phyloP scores from a whole-genome alignment of 2,797 vertebrate genomes.

The Rhinophrynus dorsalis region DNA sequence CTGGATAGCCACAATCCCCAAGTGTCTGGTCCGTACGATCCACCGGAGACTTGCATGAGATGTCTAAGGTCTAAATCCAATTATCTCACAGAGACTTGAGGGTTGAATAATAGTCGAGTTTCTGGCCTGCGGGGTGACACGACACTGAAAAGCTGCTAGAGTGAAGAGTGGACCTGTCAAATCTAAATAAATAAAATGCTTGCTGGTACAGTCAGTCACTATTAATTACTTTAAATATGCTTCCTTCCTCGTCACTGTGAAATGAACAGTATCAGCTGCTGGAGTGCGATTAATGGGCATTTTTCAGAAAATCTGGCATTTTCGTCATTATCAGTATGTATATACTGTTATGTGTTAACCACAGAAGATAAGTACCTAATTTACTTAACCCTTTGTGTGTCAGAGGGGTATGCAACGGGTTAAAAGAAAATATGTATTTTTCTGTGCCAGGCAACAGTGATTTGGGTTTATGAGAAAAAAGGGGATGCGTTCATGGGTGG shows the following conservation, averaged over 20 bases:
- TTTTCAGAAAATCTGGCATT: conserved; percentile 22
- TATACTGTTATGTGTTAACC: too few species aligned
- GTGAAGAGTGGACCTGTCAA: conserved; percentile 47
- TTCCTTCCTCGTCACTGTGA: conserved; percentile 40
- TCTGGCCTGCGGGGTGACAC: rapidly evolving
- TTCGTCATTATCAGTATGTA: too few species aligned
- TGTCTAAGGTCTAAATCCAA: conserved; percentile 12
- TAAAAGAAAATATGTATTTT: too few species aligned
- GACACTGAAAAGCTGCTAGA: conserved; percentile 13
- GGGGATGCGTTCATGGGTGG: too few species aligned
- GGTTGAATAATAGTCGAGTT: conserved; percentile 8
- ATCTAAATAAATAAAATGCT: conserved; percentile 57
- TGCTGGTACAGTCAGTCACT: conserved; percentile 50
- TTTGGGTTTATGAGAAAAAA: too few species aligned
- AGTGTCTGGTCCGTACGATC: rapidly evolving
- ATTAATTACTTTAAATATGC: conserved; percentile 60
- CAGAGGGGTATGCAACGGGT: too few species aligned
- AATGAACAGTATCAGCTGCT: conserved; percentile 15
- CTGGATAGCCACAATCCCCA: background rate
- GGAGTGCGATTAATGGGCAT: conserved; percentile 28
- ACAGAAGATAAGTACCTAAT: too few species aligned
- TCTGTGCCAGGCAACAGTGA: background rate
- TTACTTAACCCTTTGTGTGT: too few species aligned
- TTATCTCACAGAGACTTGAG: conserved; percentile 30
- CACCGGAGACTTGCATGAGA: background rate